Evolutionary conservation across 2,888 invertebrate genomes (phyloP).

Genomic region (Coelopa pilipes): DNA sequence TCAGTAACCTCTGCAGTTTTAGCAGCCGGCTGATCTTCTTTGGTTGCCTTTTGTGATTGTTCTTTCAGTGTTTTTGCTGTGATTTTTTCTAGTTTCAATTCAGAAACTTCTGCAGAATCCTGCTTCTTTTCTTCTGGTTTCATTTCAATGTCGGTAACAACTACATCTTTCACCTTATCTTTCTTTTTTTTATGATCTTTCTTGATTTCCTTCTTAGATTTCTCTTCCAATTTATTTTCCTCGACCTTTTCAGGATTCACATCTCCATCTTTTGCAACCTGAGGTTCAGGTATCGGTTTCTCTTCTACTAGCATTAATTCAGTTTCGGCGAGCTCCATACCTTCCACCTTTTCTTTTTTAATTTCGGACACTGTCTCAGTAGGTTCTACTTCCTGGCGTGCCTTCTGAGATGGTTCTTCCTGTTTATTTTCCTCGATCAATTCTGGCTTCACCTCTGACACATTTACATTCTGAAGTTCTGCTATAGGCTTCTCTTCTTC

Average conservation of each 20-base stretch:
- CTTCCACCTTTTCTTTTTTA: not conserved
- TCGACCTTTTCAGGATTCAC: not conserved
- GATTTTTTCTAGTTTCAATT: constrained; percentile 20
- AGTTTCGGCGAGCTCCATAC: not conserved
- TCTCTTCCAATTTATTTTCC: not conserved
- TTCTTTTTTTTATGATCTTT: constrained; percentile 1
- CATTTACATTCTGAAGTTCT: not conserved
- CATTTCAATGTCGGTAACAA: not conserved
- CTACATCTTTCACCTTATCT: not conserved
- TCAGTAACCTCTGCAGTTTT: constrained; percentile 24
- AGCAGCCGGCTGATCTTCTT: constrained; percentile 36
- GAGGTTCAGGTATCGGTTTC: no score
- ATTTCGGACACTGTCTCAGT: constrained; percentile 13
- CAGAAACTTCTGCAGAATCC: constrained; percentile 22
- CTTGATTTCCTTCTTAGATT: constrained; percentile 22
- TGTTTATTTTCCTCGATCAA: no score
- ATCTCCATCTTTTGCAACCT: no score
- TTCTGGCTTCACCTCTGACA: no score
- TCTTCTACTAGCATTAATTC: no score
- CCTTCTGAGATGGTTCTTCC: constrained; percentile 36
- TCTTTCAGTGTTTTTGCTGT: constrained; percentile 25
- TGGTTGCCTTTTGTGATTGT: constrained; percentile 39
- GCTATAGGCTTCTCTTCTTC: constrained; percentile 33
- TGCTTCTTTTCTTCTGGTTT: constrained; percentile 19
- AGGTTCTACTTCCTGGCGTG: not conserved